Conservation (phyloP, 1,140 invertebrate species). For the Neuroterus valhalla region DNA sequence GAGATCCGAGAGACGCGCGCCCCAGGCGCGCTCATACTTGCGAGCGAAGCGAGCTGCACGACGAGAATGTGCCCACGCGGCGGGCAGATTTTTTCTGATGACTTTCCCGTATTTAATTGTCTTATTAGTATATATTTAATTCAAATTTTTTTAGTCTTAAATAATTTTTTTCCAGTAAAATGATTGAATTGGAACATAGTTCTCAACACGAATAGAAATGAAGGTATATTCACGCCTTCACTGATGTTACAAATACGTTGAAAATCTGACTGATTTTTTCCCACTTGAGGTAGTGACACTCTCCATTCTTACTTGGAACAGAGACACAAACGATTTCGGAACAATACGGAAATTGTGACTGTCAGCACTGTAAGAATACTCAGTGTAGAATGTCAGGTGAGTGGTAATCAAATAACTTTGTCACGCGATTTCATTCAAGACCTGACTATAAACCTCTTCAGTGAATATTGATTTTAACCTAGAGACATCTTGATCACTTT, state of each 20-base stretch:
- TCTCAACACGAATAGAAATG: too few relatives aligned
- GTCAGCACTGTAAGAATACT: constrained; percentile 5
- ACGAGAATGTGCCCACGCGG: too few relatives aligned
- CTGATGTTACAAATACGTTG: background rate
- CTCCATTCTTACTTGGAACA: background rate
- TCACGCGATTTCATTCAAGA: constrained; percentile 21
- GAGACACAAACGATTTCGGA: background rate
- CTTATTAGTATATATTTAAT: too few relatives aligned
- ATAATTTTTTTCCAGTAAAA: too few relatives aligned
- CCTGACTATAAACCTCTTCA: background rate
- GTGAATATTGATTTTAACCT: constrained; percentile 6
- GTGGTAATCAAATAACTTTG: constrained; percentile 15
- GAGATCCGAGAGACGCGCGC: too few relatives aligned
- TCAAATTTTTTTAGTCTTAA: too few relatives aligned
- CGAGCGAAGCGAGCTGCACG: too few relatives aligned
- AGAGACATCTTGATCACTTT: background rate
- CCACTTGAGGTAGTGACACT: background rate
- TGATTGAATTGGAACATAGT: too few relatives aligned
- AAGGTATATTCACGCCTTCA: too few relatives aligned
- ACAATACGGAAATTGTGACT: constrained; percentile 11
- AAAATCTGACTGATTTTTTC: background rate
- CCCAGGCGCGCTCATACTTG: too few relatives aligned
- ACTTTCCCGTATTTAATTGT: too few relatives aligned
- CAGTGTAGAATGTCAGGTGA: background rate
- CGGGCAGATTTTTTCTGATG: too few relatives aligned